These are phyloP conservation scores for Pluvialis apricaria DNA, from an alignment of 2,113 vertebrate species.

Conservation along the genomic window DNA sequence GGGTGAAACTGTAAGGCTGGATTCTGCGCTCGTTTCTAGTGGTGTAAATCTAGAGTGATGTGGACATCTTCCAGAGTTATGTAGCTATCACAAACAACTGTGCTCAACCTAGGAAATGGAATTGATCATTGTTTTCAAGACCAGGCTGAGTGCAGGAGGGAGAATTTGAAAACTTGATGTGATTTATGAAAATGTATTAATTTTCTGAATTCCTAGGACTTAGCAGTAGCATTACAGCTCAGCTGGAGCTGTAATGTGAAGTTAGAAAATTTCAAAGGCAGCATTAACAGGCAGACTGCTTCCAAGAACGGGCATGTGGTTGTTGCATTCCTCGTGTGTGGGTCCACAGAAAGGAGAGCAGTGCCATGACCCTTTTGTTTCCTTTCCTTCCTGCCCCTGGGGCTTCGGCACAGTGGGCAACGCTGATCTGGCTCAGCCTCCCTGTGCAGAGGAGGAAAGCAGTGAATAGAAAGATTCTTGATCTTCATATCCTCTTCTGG, in stretches of 20 bases:
- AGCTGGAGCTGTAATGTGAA: neutral
- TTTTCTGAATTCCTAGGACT: slow-evolving; percentile 40
- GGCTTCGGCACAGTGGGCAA: neutral
- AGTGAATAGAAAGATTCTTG: neutral
- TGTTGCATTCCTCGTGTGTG: neutral
- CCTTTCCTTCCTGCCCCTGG: neutral
- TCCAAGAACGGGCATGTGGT: neutral
- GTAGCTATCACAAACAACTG: neutral
- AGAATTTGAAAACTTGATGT: neutral
- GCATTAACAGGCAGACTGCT: neutral
- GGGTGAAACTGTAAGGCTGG: neutral
- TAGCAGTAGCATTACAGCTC: neutral
- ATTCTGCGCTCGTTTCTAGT: neutral
- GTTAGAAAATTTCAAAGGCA: neutral
- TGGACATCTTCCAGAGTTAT: neutral
- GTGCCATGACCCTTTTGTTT: neutral
- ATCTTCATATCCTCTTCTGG: neutral
- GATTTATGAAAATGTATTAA: slow-evolving; percentile 28
- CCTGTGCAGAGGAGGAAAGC: neutral
- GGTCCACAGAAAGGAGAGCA: neutral
- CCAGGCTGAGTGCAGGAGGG: neutral
- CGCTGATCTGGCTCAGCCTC: neutral
- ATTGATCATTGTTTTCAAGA: neutral
- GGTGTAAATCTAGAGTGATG: neutral
- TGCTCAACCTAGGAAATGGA: neutral